Conservation (phyloP, 2,113 vertebrate genomes). For the Poeciliopsis turrubarensis region DNA sequence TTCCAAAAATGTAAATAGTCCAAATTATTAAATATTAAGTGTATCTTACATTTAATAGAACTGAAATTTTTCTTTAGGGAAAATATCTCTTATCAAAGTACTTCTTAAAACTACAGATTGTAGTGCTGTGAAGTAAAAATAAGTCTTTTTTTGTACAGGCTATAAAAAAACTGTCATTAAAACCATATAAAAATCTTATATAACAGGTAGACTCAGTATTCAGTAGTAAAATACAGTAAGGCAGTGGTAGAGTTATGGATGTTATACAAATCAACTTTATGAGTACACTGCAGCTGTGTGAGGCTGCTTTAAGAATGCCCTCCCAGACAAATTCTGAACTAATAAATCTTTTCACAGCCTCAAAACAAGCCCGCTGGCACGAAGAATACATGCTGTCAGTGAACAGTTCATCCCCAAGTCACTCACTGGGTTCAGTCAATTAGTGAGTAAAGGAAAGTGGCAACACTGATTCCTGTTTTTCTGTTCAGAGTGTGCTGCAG, state of each 20-base stretch:
- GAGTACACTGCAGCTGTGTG: constrained; percentile 42
- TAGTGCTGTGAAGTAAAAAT: not conserved
- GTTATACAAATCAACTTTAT: constrained; percentile 66
- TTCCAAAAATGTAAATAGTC: too few species aligned
- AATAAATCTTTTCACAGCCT: constrained; percentile 62
- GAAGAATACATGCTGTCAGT: constrained; percentile 27
- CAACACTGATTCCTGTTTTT: too few species aligned
- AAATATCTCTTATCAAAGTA: not conserved
- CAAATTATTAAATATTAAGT: too few species aligned
- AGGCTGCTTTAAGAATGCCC: constrained; percentile 45
- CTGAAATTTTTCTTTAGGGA: too few species aligned
- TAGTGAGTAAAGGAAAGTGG: not conserved
- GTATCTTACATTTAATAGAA: too few species aligned
- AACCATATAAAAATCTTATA: not conserved
- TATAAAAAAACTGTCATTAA: not conserved
- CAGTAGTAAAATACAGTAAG: constrained; percentile 3
- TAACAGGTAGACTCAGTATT: not conserved
- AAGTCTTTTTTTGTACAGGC: not conserved
- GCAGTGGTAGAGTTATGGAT: constrained; percentile 49
- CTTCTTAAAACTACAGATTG: not conserved
- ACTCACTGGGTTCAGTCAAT: constrained; percentile 26
- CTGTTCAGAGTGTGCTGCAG: not conserved
- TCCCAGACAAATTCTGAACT: constrained; percentile 51
- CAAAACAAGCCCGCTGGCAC: constrained; percentile 41
- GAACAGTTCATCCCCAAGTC: constrained; percentile 34